These are phyloP conservation scores for Pardosa pseudoannulata DNA, from an alignment of 2,888 invertebrate genomes.

Conservation along the genomic window DNA sequence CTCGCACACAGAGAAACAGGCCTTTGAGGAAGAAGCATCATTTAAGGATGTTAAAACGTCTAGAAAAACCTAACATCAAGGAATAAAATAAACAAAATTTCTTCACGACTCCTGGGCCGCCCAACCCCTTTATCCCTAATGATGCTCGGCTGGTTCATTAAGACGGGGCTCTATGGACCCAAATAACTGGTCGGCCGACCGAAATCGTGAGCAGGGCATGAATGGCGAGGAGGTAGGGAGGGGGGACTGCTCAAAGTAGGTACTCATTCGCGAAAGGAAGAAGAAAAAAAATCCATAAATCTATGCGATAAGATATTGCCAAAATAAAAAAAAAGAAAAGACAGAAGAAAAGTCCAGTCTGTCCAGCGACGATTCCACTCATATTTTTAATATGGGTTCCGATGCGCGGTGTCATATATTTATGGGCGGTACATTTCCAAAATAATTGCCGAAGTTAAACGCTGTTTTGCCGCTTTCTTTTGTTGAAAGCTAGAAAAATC, in stretches of 20 bases:
- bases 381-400: constrained; percentile 41
- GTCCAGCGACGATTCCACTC: constrained; percentile 19
- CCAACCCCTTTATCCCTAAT: constrained; percentile 45
- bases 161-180: constrained; percentile 56
- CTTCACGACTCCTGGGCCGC: constrained; percentile 55
- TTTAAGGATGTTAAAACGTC: constrained; percentile 51
- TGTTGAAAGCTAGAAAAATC: constrained; percentile 27
- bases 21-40: constrained; percentile 39
- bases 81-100: constrained; percentile 63
- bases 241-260: constrained; percentile 32
- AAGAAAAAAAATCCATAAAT: constrained; percentile 18
- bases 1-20: constrained; percentile 30
- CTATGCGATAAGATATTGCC: not conserved
- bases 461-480: constrained; percentile 16
- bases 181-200: constrained; percentile 57
- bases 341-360: not conserved
- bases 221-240: constrained; percentile 22
- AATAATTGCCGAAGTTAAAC: constrained; percentile 44
- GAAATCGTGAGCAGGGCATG: not conserved
- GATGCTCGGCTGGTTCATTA: constrained; percentile 58
- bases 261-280: not conserved
- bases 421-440: constrained; percentile 43
- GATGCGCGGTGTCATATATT: constrained; percentile 4
- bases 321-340: too few relatives aligned
- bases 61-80: constrained; percentile 41